Percentiles rank a stretch among this genome's conserved stretches.
These are phyloP conservation scores for Serrognathus titanus DNA, from an alignment of 2,888 invertebrate genomes.

Conservation along the genomic window DNA sequence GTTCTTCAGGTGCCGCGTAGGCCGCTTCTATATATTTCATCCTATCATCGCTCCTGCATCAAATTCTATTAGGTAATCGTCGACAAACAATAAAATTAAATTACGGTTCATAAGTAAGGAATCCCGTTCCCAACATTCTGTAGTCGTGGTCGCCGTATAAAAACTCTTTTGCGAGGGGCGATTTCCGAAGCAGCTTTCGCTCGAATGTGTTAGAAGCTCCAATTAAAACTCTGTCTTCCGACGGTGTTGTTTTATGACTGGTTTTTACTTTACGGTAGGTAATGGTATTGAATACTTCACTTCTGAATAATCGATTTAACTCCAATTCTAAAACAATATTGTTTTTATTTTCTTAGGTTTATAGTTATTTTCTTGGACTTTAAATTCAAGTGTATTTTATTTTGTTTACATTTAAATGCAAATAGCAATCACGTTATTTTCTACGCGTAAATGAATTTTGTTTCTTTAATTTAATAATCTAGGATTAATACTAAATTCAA, in stretches of 20 bases:
- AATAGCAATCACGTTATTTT: no score
- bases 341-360: not conserved
- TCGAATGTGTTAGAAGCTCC: constrained; percentile 55
- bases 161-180: constrained; percentile 59
- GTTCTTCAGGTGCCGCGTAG: constrained; percentile 56
- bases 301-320: constrained; percentile 59
- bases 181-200: constrained; percentile 56
- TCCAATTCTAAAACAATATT: constrained; percentile 53
- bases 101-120: constrained; percentile 40
- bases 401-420: no score
- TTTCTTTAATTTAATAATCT: no score
- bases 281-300: constrained; percentile 58
- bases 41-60: constrained; percentile 44
- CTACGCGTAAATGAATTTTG: no score
- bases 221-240: constrained; percentile 54
- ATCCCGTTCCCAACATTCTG: constrained; percentile 56
- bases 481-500: no score
- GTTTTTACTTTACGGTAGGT: constrained; percentile 47
- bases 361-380: not conserved
- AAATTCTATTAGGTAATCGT: not conserved
- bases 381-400: not conserved
- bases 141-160: constrained; percentile 58
- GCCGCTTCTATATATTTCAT: constrained; percentile 54
- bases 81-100: constrained; percentile 22
- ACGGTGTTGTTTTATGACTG: constrained; percentile 40